Base-by-base conservation (phyloP, 2,113 vertebrate species). In the Eublepharis macularius region DNA sequence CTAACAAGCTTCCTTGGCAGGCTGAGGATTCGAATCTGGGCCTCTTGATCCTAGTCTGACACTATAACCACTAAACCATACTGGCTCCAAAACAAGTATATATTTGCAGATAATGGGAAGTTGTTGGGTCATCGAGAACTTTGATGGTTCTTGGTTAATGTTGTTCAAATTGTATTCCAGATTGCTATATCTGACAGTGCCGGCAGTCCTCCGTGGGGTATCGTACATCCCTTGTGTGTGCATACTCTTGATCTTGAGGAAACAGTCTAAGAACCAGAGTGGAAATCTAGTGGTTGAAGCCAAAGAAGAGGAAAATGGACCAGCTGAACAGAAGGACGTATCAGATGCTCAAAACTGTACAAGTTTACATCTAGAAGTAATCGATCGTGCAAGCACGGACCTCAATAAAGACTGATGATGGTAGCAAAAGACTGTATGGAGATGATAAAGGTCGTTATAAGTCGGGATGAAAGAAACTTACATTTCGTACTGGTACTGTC, bases 121-220 rank as follows among this genome's bases (percentile, higher is more conserved):
- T 24, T 45, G 24, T 8, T 3, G 6, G 32, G 39, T n/a, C 26
- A 34, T 1, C 11, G 17, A 72, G 49, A 4, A 65, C 24, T 2
- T 34, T 10, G 10, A 47, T 45, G 65, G 6, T 3, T 24, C 54
- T 0, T 47, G 32, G 82, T 84, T 91, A 88, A 90, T 66, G 4
- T 12, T 54, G 1, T 1, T 41, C 3, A 24, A 87, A 2, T 32
- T 92, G 86, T 88, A 43, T 94, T 95, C 85, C 91, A 95, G 95
- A 80, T 87, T 87, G 90, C 29, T 94, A 10, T 95, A 90, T 21
- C 89, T 95, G 68, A 92, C 94, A n/a, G 43, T 95, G 45, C 91
- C 91, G 81, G 89, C 89, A 72, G 4, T 82, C 47, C 57, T 95
- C 80, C 91, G 92, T 81, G 94, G 85, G 36, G 39, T 66, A 13